Percentiles rank a stretch among this genome's conserved stretches.
phyloP scores from a whole-genome alignment of 2,113 vertebrate species.

The Limanda limanda region DNA sequence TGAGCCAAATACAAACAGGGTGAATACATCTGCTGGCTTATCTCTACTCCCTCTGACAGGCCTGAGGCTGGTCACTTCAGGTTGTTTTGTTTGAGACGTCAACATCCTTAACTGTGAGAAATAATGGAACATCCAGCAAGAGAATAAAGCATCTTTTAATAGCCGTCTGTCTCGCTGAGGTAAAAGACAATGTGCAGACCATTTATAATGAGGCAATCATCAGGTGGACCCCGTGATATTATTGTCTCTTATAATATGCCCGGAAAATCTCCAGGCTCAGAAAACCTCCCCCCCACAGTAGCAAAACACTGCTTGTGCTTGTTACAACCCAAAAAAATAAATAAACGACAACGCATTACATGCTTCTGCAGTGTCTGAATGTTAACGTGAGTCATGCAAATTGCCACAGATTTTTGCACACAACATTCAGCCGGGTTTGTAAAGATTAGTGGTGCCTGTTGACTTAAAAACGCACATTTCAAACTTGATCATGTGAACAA shows the following conservation, averaged over 20 bases:
- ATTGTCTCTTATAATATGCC: conserved; percentile 59
- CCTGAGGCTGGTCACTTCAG: conserved; percentile 56
- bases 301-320: conserved; percentile 26
- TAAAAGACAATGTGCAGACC: conserved; percentile 59
- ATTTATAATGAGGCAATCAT: conserved; percentile 78
- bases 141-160: conserved; percentile 75
- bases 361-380: conserved; percentile 17
- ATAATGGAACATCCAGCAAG: conserved; percentile 72
- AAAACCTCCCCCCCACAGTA: conserved; percentile 11
- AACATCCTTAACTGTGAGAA: conserved; percentile 55
- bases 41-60: conserved; percentile 49
- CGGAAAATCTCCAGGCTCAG: conserved; percentile 46
- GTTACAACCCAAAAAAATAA: conserved; percentile 22
- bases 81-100: conserved; percentile 68
- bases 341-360: conserved; percentile 29
- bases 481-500: conserved; percentile 59
- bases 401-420: conserved; percentile 31
- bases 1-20: conserved; percentile 10
- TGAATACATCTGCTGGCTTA: conserved; percentile 37
- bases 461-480: conserved; percentile 46
- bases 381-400: conserved; percentile 44
- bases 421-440: conserved; percentile 33
- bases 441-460: conserved; percentile 50
- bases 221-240: conserved; percentile 65
- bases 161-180: conserved; percentile 62